Conservation (phyloP, 2,797 vertebrate genomes). For the Manis pentadactyla region DNA sequence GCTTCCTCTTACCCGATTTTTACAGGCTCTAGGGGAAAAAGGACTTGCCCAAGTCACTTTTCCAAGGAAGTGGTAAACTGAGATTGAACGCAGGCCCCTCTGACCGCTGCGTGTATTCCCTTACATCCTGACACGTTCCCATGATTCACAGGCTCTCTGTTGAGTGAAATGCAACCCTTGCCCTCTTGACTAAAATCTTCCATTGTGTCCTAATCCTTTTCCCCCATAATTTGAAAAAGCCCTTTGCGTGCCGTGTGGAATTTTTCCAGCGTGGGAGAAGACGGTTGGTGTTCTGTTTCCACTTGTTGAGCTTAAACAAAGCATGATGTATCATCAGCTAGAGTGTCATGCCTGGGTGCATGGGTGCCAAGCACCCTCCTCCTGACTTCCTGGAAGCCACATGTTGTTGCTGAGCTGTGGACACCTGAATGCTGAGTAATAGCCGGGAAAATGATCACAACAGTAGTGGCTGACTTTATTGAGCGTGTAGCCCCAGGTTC, state of each 20-base stretch:
- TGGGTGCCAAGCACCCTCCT: not conserved
- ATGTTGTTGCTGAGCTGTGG: not conserved
- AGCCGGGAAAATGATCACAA: not conserved
- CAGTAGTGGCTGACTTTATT: not conserved
- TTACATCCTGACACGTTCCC: fast-evolving
- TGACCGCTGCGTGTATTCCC: not conserved
- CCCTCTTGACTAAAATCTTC: not conserved
- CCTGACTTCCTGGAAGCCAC: not conserved
- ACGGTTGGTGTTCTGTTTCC: not conserved
- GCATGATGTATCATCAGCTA: not conserved
- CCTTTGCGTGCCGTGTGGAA: not conserved
- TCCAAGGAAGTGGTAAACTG: not conserved
- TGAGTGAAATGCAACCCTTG: not conserved
- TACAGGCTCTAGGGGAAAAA: not conserved
- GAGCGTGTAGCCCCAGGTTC: not conserved
- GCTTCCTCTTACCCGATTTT: not conserved
- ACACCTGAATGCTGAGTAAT: not conserved
- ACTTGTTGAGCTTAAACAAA: not conserved
- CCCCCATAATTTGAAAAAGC: not conserved
- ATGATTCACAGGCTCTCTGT: not conserved
- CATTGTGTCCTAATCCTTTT: not conserved
- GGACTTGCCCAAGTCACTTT: not conserved
- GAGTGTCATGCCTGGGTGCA: not conserved
- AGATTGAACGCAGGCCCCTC: not conserved
- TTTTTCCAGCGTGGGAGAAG: not conserved